Percentiles rank a stretch among this genome's conserved stretches.
Conservation (phyloP, 1,140 invertebrate genomes). For the Elymnias hypermnestra region DNA sequence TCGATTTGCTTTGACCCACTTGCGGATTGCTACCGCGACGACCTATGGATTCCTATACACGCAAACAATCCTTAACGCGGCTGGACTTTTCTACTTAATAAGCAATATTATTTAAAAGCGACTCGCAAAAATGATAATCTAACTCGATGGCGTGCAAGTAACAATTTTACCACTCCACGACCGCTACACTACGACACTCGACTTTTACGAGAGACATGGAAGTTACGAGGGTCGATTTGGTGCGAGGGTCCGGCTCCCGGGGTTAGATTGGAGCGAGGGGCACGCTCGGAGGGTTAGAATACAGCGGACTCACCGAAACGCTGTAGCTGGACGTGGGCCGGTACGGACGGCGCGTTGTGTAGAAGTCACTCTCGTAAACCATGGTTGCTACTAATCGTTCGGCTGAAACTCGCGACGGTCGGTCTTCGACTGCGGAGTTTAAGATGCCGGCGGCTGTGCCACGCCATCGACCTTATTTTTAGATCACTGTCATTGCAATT, state of each 20-base stretch:
- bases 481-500: conserved; percentile 75
- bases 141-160: no score
- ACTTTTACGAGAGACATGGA: conserved; percentile 31
- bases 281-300: conserved; percentile 57
- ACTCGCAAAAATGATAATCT: conserved; percentile 23
- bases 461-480: conserved; percentile 62
- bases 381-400: conserved; percentile 78
- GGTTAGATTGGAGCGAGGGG: conserved; percentile 58
- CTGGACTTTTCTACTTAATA: conserved; percentile 39
- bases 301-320: conserved; percentile 83
- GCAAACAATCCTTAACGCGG: conserved; percentile 16
- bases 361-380: conserved; percentile 94
- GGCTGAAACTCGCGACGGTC: conserved; percentile 64
- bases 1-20: conserved; percentile 61
- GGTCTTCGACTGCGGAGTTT: conserved; percentile 57
- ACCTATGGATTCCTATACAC: conserved; percentile 34
- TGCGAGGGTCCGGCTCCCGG: conserved; percentile 69
- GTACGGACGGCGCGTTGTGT: conserved; percentile 88
- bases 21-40: conserved; percentile 44
- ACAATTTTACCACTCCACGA: no score
- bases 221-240: conserved; percentile 50
- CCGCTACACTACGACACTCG: conserved; percentile 27
- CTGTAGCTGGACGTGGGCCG: conserved; percentile 82
- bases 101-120: conserved; percentile 65
- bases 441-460: conserved; percentile 30